These are phyloP conservation scores for Craseonycteris thonglongyai DNA, from an alignment of 2,113 vertebrate genomes.

Conservation along the genomic window DNA sequence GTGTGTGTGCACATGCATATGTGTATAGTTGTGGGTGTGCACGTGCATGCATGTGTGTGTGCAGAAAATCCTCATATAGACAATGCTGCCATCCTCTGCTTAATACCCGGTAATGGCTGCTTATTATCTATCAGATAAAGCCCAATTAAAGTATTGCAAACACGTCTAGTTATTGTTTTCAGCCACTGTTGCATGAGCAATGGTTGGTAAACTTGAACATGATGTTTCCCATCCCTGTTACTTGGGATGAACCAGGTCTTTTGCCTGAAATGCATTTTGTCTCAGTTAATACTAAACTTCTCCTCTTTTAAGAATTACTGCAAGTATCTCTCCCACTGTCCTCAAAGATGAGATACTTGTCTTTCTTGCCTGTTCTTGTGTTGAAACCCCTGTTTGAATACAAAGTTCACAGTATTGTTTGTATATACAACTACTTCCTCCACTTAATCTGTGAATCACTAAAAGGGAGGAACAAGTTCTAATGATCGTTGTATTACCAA, in stretches of 20 bases:
- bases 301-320: neutral
- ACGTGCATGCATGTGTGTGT: neutral
- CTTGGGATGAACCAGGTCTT: neutral
- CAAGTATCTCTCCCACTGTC: neutral
- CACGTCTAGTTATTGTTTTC: too few species aligned
- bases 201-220: neutral
- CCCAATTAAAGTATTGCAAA: too few species aligned
- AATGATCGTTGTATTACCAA: neutral
- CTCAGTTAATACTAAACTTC: neutral
- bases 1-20: rapidly evolving
- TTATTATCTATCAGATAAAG: neutral
- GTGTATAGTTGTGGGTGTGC: neutral
- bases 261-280: neutral
- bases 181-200: neutral
- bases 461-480: neutral
- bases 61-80: neutral
- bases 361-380: neutral
- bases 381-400: neutral
- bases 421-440: neutral
- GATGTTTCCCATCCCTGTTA: neutral
- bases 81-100: neutral
- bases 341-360: neutral
- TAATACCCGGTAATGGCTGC: neutral
- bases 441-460: neutral
- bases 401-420: neutral